phyloP scores from a whole-genome alignment of 2,113 vertebrate genomes.

The Leptosomus discolor region DNA sequence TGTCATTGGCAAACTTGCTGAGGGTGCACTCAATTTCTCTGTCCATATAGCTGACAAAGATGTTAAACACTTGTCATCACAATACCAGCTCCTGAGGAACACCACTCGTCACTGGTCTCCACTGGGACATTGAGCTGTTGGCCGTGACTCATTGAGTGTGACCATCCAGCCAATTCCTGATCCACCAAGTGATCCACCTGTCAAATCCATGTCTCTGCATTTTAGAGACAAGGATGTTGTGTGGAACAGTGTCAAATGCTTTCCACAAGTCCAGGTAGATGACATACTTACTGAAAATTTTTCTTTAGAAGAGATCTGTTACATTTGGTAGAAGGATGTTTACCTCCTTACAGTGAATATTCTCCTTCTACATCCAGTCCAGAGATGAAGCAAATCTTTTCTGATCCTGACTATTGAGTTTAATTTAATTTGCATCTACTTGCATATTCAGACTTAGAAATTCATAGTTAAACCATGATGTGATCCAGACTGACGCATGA shows the following conservation, averaged over 20 bases:
- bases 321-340: background rate
- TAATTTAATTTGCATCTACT: background rate
- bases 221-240: too few relatives aligned
- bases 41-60: too few relatives aligned
- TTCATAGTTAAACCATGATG: background rate
- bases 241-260: background rate
- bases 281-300: background rate
- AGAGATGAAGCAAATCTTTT: background rate
- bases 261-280: background rate
- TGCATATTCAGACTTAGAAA: background rate
- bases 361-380: background rate
- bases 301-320: background rate
- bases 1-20: too few relatives aligned
- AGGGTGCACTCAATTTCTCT: too few relatives aligned
- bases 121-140: too few relatives aligned
- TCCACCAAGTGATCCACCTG: too few relatives aligned
- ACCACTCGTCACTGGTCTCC: too few relatives aligned
- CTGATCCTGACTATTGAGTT: background rate
- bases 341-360: background rate
- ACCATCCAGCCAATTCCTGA: too few relatives aligned
- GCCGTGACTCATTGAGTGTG: too few relatives aligned
- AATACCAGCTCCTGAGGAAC: too few relatives aligned
- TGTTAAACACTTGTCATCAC: too few relatives aligned
- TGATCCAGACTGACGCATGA: background rate
- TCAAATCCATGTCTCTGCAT: too few relatives aligned